Evolutionary conservation across 2,113 vertebrate genomes (phyloP).

Genomic region (Anolis carolinensis): DNA sequence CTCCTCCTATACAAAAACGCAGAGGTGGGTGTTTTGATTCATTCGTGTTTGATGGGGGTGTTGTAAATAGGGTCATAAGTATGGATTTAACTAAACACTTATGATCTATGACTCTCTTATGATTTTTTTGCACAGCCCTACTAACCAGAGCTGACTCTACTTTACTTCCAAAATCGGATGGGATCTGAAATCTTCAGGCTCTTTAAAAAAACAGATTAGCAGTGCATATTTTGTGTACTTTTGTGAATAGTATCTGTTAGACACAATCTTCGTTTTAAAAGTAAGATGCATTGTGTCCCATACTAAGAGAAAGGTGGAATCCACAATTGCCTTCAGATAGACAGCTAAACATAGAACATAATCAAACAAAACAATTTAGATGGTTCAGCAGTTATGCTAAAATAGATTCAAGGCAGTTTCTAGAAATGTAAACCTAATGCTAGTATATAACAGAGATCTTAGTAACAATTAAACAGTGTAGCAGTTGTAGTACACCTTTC

Average conservation of each 20-base stretch:
- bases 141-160: no score
- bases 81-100: no score
- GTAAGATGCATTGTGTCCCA: not conserved
- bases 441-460: not conserved
- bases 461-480: not conserved
- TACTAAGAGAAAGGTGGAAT: no score
- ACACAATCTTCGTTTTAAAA: not conserved
- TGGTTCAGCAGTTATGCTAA: not conserved
- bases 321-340: not conserved
- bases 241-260: not conserved
- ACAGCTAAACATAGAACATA: not conserved
- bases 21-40: no score
- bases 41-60: no score
- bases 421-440: not conserved
- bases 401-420: not conserved
- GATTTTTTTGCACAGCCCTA: no score
- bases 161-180: no score
- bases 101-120: no score
- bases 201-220: no score
- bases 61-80: no score
- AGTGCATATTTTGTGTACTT: not conserved
- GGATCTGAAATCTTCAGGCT: no score
- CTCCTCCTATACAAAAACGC: no score
- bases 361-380: not conserved
- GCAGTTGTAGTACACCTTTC: not conserved